phyloP scores from a whole-genome alignment of 1,140 invertebrate genomes.

The Anadara kagoshimensis region DNA sequence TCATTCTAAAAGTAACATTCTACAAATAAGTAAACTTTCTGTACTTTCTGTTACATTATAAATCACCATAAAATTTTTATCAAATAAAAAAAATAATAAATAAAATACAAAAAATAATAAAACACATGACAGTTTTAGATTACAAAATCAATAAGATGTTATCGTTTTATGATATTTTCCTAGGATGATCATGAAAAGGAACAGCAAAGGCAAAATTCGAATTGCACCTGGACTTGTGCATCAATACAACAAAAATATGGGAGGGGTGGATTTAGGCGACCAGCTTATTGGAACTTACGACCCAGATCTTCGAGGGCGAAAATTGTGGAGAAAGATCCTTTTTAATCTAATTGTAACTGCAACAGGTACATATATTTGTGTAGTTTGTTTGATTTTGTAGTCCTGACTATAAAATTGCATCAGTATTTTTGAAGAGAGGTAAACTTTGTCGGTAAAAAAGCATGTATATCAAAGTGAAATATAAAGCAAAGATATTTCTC shows the following conservation, averaged over 20 bases:
- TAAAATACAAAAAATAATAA: not conserved
- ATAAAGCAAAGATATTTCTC: no score
- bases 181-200: not conserved
- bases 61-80: not conserved
- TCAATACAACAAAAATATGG: not conserved
- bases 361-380: not conserved
- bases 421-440: no score
- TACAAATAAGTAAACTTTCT: not conserved
- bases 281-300: not conserved
- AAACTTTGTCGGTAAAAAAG: no score
- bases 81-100: not conserved
- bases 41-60: no score
- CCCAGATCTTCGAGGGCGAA: not conserved
- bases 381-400: no score
- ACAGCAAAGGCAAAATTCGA: not conserved
- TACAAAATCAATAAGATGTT: not conserved
- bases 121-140: not conserved
- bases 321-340: constrained; percentile 1
- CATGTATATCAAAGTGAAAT: no score
- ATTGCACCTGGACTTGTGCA: not conserved
- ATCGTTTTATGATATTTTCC: not conserved
- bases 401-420: no score
- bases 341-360: not conserved
- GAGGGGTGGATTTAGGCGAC: not conserved
- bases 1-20: not conserved